A percentile compares a stretch with the other conserved stretches of the same genome.
Conservation (phyloP, 2,113 vertebrate species). For the Pao palembangensis region DNA sequence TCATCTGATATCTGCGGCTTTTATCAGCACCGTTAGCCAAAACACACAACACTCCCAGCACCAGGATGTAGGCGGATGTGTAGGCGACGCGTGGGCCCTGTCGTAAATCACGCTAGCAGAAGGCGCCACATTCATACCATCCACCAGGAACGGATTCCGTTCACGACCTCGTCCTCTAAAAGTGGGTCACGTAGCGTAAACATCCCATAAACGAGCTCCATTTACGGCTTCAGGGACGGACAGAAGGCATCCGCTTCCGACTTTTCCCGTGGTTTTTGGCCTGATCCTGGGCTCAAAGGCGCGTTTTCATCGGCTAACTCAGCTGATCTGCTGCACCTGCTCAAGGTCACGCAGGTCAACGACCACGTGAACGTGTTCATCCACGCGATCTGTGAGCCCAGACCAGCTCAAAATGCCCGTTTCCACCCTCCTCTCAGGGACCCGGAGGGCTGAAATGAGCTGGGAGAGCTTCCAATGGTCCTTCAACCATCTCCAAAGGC, state of each 20-base stretch:
- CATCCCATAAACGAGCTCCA: not conserved
- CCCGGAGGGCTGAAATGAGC: too few species aligned
- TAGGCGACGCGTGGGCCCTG: not conserved
- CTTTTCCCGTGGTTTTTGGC: not conserved
- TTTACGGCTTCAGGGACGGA: not conserved
- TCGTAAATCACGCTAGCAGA: conserved; percentile 5
- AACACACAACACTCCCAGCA: not conserved
- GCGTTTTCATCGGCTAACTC: not conserved
- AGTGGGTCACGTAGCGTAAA: conserved; percentile 4
- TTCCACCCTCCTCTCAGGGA: too few species aligned
- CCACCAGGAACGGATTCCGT: not conserved
- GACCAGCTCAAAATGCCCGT: too few species aligned
- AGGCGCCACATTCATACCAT: not conserved
- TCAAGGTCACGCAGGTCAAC: too few species aligned
- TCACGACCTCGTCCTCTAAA: not conserved
- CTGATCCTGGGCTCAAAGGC: too few species aligned
- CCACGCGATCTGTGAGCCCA: too few species aligned
- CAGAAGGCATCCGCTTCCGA: not conserved
- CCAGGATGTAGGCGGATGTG: not conserved
- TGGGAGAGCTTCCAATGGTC: too few species aligned
- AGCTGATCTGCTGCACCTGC: too few species aligned
- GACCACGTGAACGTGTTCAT: too few species aligned
- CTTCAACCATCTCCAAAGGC: too few species aligned
- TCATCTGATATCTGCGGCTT: not conserved
- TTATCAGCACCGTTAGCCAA: not conserved